A percentile compares a stretch with the other conserved stretches of the same genome.
Evolutionary conservation across 92 coral and sea anemone species (phyloP).

Genomic region (Epizoanthus scotinus): DNA sequence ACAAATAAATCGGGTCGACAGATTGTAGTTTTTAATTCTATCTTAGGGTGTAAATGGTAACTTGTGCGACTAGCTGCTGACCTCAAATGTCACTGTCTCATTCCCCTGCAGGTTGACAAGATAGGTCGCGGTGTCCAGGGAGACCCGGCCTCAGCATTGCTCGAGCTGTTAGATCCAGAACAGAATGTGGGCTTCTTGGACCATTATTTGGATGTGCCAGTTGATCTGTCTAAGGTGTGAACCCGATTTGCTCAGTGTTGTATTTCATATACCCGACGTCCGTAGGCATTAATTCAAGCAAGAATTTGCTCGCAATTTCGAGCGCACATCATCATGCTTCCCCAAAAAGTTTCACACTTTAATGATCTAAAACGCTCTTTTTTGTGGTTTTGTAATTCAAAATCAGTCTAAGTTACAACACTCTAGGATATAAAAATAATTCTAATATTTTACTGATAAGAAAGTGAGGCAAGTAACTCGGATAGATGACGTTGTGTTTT

Average conservation of each 20-base stretch:
- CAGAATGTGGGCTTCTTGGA: conserved; percentile 97
- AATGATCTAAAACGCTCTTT: too few relatives aligned
- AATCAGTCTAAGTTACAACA: too few relatives aligned
- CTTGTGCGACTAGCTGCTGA: not conserved
- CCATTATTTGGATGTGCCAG: conserved; percentile 96
- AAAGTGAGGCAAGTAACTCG: too few relatives aligned
- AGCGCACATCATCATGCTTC: too few relatives aligned
- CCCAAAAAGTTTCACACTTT: conserved; percentile 15
- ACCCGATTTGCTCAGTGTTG: not conserved
- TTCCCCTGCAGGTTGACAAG: conserved; percentile 80
- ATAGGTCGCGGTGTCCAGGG: conserved; percentile 99
- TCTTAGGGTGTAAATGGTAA: not conserved
- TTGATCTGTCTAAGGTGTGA: conserved; percentile 90
- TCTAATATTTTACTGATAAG: too few relatives aligned
- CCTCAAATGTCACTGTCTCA: not conserved
- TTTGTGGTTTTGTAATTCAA: too few relatives aligned
- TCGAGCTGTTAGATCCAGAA: conserved; percentile 95
- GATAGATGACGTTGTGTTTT: too few relatives aligned
- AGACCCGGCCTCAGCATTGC: conserved; percentile 95
- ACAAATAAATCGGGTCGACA: too few relatives aligned
- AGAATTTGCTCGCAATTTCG: too few relatives aligned
- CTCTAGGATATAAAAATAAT: too few relatives aligned
- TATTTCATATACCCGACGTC: not conserved
- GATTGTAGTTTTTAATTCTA: too few relatives aligned
- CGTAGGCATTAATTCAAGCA: not conserved